These are phyloP conservation scores for Cyprinodon variegatus DNA, from an alignment of 2,113 vertebrate genomes.

Conservation along the genomic window DNA sequence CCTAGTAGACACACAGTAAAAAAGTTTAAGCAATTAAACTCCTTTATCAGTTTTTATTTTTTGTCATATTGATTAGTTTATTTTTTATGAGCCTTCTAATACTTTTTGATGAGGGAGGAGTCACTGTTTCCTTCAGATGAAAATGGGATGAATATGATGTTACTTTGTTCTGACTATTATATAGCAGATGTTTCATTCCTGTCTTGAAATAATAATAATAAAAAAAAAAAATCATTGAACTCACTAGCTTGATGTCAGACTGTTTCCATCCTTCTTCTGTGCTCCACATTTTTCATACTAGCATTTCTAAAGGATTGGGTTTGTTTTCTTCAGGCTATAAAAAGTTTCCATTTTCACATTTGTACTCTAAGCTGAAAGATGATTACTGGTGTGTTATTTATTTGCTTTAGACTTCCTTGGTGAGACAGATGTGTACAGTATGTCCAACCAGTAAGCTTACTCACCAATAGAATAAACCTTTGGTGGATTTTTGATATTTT, in stretches of 20 bases:
- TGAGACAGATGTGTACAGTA: slow-evolving; percentile 33
- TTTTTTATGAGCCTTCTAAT: slow-evolving; percentile 23
- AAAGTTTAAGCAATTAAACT: slow-evolving; percentile 12
- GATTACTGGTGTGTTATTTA: slow-evolving; percentile 49
- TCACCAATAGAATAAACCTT: background rate
- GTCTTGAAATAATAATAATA: slow-evolving; percentile 24
- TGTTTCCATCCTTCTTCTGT: slow-evolving; percentile 27
- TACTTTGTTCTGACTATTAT: slow-evolving; percentile 25
- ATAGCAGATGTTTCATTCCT: slow-evolving; percentile 34
- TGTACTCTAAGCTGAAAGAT: slow-evolving; percentile 52
- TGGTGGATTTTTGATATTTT: background rate
- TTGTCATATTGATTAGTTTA: slow-evolving; percentile 20
- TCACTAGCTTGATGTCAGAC: slow-evolving; percentile 48
- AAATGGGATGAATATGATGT: slow-evolving; percentile 9
- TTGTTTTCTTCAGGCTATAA: slow-evolving; percentile 28
- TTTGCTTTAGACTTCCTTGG: slow-evolving; percentile 38
- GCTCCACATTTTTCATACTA: slow-evolving; percentile 38
- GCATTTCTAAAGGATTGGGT: slow-evolving; percentile 36
- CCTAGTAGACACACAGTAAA: background rate
- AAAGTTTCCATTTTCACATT: slow-evolving; percentile 48
- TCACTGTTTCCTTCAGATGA: background rate
- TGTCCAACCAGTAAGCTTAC: background rate
- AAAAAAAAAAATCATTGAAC: slow-evolving; percentile 16
- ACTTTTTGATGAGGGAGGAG: slow-evolving; percentile 16
- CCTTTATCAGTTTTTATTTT: slow-evolving; percentile 29